Conservation (phyloP, 2,113 vertebrate genomes). For the Apus apus region DNA sequence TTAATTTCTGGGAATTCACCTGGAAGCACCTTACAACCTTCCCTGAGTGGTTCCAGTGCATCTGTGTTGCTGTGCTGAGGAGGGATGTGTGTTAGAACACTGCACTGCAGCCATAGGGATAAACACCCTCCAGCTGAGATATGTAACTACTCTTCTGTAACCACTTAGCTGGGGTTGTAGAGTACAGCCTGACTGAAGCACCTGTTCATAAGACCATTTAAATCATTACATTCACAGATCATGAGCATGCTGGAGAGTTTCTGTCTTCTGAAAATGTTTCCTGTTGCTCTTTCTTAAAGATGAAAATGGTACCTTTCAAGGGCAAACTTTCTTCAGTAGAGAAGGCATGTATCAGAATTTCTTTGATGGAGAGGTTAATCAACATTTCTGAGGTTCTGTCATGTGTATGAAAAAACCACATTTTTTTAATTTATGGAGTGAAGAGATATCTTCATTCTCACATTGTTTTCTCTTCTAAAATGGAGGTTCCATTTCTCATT, state of each 20-base stretch:
- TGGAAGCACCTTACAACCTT: background rate
- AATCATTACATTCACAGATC: background rate
- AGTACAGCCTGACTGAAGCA: background rate
- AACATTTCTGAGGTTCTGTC: background rate
- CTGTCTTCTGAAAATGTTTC: background rate
- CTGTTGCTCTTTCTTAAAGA: background rate
- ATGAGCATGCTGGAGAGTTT: background rate
- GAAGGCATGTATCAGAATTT: background rate
- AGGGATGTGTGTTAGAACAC: background rate
- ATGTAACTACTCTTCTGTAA: accelerated
- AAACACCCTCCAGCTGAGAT: background rate
- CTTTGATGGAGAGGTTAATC: background rate
- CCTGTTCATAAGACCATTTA: background rate
- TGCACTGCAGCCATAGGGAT: accelerated
- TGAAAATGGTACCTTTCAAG: background rate
- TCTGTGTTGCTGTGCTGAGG: background rate
- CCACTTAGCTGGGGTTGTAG: background rate
- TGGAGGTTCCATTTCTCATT: background rate
- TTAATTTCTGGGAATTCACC: background rate
- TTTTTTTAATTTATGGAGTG: background rate
- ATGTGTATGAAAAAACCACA: background rate
- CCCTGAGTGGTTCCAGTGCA: background rate
- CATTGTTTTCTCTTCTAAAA: background rate
- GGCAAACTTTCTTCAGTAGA: background rate
- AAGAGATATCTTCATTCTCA: background rate